Conservation (phyloP, 1,140 invertebrate genomes). For the Pogonomyrmex californicus region DNA sequence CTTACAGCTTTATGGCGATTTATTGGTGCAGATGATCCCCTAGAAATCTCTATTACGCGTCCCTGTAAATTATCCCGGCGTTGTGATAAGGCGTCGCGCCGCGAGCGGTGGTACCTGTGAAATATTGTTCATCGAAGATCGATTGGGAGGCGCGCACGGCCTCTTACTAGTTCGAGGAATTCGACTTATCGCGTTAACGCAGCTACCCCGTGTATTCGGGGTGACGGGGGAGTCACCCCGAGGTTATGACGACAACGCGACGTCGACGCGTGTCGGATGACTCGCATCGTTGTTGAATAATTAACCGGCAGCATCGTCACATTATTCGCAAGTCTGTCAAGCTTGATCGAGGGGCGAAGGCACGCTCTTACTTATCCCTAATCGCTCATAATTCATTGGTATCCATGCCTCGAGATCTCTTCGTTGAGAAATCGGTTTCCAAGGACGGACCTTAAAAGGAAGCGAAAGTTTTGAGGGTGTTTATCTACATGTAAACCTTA, state of each 20-base stretch:
- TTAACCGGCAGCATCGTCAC: slow-evolving; percentile 18
- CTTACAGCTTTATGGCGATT: slow-evolving; percentile 71
- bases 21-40: slow-evolving; percentile 68
- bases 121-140: slow-evolving; percentile 59
- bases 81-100: slow-evolving; percentile 63
- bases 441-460: background rate
- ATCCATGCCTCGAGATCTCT: background rate
- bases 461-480: background rate
- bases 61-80: slow-evolving; percentile 69
- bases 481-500: too few relatives aligned
- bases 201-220: slow-evolving; percentile 32
- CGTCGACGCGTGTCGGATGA: slow-evolving; percentile 49
- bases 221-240: background rate
- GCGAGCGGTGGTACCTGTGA: slow-evolving; percentile 28
- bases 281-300: slow-evolving; percentile 54
- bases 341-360: background rate
- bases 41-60: slow-evolving; percentile 72
- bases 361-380: background rate
- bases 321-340: slow-evolving; percentile 54
- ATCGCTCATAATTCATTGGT: background rate
- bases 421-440: background rate
- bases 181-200: slow-evolving; percentile 72
- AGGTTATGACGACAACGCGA: slow-evolving; percentile 25
- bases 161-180: slow-evolving; percentile 68
- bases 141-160: slow-evolving; percentile 42